A percentile compares a stretch with the other conserved stretches of the same genome.
These are phyloP conservation scores for Poecilia latipinna DNA, from an alignment of 2,113 vertebrate species.

Conservation along the genomic window DNA sequence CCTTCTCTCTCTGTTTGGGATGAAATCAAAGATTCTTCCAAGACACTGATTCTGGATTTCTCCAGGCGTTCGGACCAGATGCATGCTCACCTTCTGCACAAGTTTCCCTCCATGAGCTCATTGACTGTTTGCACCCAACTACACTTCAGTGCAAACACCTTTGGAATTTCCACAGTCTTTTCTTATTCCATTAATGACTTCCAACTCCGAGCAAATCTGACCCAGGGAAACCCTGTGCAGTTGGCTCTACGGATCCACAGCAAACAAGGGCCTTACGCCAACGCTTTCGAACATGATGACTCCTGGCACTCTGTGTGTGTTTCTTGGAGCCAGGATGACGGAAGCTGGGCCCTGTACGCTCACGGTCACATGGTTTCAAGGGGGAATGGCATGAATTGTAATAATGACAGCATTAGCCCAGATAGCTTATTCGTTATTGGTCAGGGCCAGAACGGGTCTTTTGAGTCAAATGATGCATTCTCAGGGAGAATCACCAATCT, in stretches of 20 bases:
- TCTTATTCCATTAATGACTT: constrained; percentile 81
- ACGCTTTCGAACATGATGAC: constrained; percentile 68
- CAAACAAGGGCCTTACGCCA: constrained; percentile 54
- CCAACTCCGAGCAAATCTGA: constrained; percentile 74
- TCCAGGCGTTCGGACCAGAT: constrained; percentile 53
- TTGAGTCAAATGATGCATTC: constrained; percentile 73
- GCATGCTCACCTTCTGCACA: constrained; percentile 65
- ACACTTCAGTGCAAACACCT: constrained; percentile 61
- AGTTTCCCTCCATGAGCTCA: constrained; percentile 69
- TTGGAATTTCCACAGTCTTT: constrained; percentile 76
- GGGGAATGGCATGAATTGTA: constrained; percentile 46
- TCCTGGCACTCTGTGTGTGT: constrained; percentile 77
- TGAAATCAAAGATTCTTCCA: constrained; percentile 53
- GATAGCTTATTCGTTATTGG: constrained; percentile 75
- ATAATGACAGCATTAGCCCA: constrained; percentile 47
- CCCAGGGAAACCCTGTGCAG: constrained; percentile 53
- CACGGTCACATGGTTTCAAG: constrained; percentile 42
- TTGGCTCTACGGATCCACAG: constrained; percentile 77
- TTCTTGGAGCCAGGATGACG: constrained; percentile 69
- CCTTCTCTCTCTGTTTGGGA: constrained; percentile 31
- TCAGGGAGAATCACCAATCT: constrained; percentile 79
- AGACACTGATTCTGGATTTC: constrained; percentile 73
- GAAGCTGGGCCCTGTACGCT: constrained; percentile 70
- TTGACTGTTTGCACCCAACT: constrained; percentile 75
- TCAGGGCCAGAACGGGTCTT: constrained; percentile 73